Evolutionary conservation across 2,888 invertebrate species (phyloP), one percentile per base, ranked within the genome.

Genomic region (Gonocerus acuteangulatus): DNA sequence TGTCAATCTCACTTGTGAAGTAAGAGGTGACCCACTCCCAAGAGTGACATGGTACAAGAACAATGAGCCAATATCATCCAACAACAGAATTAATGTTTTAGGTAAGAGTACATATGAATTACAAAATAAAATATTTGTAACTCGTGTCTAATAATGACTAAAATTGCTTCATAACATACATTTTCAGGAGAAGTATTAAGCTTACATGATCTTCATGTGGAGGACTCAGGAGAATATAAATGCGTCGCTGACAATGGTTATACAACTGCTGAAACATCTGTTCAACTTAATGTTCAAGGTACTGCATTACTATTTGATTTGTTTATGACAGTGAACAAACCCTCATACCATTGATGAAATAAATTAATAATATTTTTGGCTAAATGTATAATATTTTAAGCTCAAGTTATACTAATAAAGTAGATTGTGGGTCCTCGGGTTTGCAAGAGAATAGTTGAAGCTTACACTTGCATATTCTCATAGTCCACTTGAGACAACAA

Each of bases 21-120:
- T 88, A 47, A 83, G 84, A 67, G 91, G 92, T 2, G 84, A 83
- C 74, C 91, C 91, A 1, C 75, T 77, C 59, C 90, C 91, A 2
- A 77, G 79, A 66, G 86, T 92, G 2, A 76, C 80, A 62, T 95
- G 94, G 94, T 86, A 81, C 73, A 91, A 89, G 74, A 85, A 93
- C 72, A 81, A 83, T 48, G 73, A 74, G 27, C 77, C 75, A 1
- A 71, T 91, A 13, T 68, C 73, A 32, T 69, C 78, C 23, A 78
- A 77, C 59, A 80, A 82, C 57, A 80, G 83, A 65, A 75, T 84
- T 60, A 78, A 80, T 69, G 81, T 87, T 68, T 81, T 83, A 68
- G 83, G 89, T 88, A 75, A 71, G 70, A 57, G 4, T 7, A 27
- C 27, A 27, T 27, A 27, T 6, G 9, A 27, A 27, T n/a, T n/a